Evolutionary conservation across 2,888 invertebrate genomes (phyloP), one percentile per base, ranked within the genome.

Genomic region (Andrena fulva): DNA sequence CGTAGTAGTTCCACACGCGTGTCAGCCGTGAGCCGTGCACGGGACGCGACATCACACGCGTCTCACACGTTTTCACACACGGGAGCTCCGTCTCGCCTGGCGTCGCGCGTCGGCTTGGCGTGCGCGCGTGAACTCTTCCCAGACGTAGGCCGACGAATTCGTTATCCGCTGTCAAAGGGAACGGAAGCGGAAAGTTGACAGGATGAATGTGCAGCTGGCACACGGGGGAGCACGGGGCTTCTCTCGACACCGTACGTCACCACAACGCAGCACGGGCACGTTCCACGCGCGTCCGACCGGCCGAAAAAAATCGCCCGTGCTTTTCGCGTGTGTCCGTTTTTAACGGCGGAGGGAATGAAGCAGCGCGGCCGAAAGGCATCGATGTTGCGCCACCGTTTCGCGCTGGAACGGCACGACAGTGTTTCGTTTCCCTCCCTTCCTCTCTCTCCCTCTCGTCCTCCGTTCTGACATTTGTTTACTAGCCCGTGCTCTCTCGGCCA

Each of bases 401-500:
- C 73, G 63, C 73, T 75, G 52, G 56, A 72, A 80, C 62, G 64
- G 52, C 56, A 74, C 73, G 60, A 33, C 29, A 77, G 64, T 33
- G 87, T 77, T 86, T 70, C 64, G 59, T 63, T 79, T 80, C 75
- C 73, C 81, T 75, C 67, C 56, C 48, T 48, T 54, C 67, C 62
- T 70, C 64, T 67, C 82, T 20, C 64, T 29, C 69, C 70, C 69
- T 56, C 75, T 42, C 56, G 74, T 50, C 74, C 77, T 68, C 82
- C 67, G 77, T 80, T 85, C 79, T 84, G 86, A 85, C 85, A 91
- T 91, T 92, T 91, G 91, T 90, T 92, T 91, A 92, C 90, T 80
- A 88, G 81, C 67, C 75, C 80, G 77, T 76, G 60, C 74, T 76
- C 54, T 56, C 83, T 56, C 83, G 79, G 79, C 74, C 75, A 73